These are phyloP conservation scores for Australoheros scitulus DNA, from an alignment of 2,113 vertebrate genomes.

Conservation along the genomic window DNA sequence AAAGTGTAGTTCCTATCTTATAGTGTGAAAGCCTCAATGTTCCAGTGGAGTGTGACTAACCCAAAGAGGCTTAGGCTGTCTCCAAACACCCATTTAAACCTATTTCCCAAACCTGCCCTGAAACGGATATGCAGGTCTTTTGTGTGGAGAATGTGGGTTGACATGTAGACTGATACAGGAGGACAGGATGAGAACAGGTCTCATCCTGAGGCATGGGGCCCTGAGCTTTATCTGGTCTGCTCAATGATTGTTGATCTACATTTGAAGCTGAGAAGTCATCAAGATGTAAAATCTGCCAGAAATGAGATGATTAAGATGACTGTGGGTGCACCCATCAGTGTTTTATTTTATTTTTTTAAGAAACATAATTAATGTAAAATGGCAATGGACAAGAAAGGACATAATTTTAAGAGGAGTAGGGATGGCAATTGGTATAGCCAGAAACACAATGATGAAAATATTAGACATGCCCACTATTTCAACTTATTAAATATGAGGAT, in stretches of 20 bases:
- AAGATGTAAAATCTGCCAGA: not conserved
- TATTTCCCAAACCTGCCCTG: slow-evolving; percentile 23
- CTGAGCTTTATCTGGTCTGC: not conserved
- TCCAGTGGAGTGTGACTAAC: not conserved
- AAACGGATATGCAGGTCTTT: slow-evolving; percentile 48
- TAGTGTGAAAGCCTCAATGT: not conserved
- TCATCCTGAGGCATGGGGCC: slow-evolving; percentile 31
- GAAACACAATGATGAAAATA: not conserved
- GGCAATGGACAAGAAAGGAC: not conserved
- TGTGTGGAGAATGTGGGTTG: slow-evolving; percentile 56
- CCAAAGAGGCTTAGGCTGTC: not conserved
- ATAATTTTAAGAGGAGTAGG: not conserved
- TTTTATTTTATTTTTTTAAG: not conserved
- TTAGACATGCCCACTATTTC: not conserved
- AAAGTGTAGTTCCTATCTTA: not conserved
- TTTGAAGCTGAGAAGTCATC: not conserved
- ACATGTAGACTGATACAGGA: slow-evolving; percentile 44
- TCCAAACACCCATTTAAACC: slow-evolving; percentile 9
- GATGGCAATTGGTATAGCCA: fast-evolving
- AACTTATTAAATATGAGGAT: not conserved
- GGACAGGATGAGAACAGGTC: slow-evolving; percentile 42
- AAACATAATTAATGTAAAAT: not conserved
- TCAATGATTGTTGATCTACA: slow-evolving; percentile 20
- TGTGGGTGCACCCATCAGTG: not conserved
- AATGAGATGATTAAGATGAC: not conserved